Evolutionary conservation across 2,888 invertebrate genomes (phyloP), one percentile per base, ranked within the genome.

Genomic region (Tetheella fluctuosa): DNA sequence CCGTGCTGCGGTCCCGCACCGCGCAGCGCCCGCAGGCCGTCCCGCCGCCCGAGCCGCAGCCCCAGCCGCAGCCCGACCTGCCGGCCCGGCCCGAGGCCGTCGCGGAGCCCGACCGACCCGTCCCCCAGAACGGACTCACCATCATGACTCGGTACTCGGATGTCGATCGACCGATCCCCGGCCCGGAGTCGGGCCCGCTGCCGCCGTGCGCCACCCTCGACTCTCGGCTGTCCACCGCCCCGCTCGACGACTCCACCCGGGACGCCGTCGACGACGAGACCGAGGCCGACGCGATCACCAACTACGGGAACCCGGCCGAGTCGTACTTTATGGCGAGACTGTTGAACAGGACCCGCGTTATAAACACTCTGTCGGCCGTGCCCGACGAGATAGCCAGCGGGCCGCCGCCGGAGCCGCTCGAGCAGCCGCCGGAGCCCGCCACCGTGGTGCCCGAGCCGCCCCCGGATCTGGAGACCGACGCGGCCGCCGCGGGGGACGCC

Each of bases 1-100:
- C 96, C 73, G 95, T 95, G 61, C 84, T 95, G 67, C 89, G 91
- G 58, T 88, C 90, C 3, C 82, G 91, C 58, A 79, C 83, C 52
- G 74, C 78, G 84, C 69, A 63, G 60, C 69, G 67, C 54, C 64
- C 73, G 1, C 65, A 71, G 23, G 61, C 76, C n/a, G 66, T 42
- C 59, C 65, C 53, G 57, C 42, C 42, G 42, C 42, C 42, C 10
- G 77, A 91, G 89, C 74, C 63, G 60, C 69, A 68, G 55, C 64
- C 73, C 1, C 65, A 71, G 20, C 61, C 76, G 15, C 65, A 73
- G 30, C 60, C 69, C 56, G 52, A 71, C 57, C 23, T 59, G 66
- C 54, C 64, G 67, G 37, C 59, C 65, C 52, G 58, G 63, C 62
- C 25, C 61, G 60, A 52, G 69, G 64, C 60, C 67, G 55, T 62